phyloP scores from a whole-genome alignment of 2,797 vertebrate genomes.

The Characodon lateralis region DNA sequence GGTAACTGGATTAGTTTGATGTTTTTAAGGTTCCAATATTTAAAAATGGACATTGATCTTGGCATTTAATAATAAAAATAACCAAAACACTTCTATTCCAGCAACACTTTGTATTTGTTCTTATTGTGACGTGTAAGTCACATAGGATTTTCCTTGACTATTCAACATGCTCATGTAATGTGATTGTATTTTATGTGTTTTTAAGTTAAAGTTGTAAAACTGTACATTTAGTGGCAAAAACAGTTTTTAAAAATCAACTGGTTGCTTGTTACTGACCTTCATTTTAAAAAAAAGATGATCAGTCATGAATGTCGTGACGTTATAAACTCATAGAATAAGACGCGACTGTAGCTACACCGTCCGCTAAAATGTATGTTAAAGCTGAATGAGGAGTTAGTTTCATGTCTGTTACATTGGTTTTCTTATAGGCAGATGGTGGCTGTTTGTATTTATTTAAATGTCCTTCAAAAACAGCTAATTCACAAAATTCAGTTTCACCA shows the following conservation, averaged over 20 bases:
- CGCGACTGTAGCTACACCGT: background rate
- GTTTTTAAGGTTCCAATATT: too few species aligned
- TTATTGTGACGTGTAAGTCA: too few species aligned
- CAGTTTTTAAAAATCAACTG: background rate
- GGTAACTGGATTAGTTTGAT: background rate
- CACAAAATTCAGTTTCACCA: background rate
- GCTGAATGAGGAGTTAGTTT: background rate
- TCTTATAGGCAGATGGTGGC: background rate
- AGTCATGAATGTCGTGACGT: background rate
- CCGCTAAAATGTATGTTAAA: background rate
- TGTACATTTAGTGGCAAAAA: background rate
- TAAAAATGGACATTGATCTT: too few species aligned
- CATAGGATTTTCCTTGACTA: background rate
- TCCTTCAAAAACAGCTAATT: background rate
- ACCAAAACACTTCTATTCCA: too few species aligned
- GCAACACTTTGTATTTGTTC: too few species aligned
- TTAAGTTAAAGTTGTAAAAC: background rate
- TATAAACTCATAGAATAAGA: too few species aligned
- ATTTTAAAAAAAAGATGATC: too few species aligned
- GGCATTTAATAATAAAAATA: too few species aligned
- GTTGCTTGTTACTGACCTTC: background rate
- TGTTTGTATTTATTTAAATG: background rate
- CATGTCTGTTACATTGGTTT: background rate
- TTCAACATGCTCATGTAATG: background rate
- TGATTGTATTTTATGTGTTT: background rate